Conservation (phyloP, 2,888 invertebrate species). For the Acleris sparsana region DNA sequence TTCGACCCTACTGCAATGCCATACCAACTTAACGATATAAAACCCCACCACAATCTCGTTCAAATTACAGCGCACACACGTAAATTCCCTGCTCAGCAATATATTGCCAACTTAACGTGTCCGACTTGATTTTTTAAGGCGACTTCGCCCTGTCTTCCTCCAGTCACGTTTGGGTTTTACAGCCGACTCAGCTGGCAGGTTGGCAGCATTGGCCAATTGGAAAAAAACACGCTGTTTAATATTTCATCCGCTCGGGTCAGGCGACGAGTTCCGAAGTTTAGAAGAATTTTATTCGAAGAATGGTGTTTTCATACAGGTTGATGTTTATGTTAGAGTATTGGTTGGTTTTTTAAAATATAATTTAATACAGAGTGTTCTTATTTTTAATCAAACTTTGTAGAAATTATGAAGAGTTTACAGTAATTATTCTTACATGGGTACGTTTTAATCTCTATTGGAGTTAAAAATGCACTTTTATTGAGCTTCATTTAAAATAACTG, state of each 20-base stretch:
- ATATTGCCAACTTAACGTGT: conserved; percentile 37
- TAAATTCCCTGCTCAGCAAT: conserved; percentile 30
- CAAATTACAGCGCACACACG: conserved; percentile 28
- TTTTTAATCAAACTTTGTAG: too few species aligned
- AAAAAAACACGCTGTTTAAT: conserved; percentile 71
- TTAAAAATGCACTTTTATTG: too few species aligned
- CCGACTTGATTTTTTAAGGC: conserved; percentile 38
- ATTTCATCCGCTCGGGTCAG: conserved; percentile 59
- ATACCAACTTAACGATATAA: conserved; percentile 11
- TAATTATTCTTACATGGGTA: too few species aligned
- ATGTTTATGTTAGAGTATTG: too few species aligned
- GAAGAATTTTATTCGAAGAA: too few species aligned
- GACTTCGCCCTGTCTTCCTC: conserved; percentile 40
- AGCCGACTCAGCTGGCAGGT: conserved; percentile 72
- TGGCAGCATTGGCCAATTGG: conserved; percentile 61
- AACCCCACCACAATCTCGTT: conserved; percentile 29
- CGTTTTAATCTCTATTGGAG: too few species aligned
- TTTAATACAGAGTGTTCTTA: too few species aligned
- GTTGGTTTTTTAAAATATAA: too few species aligned
- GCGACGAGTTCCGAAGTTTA: conserved; percentile 12
- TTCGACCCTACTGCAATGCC: background rate
- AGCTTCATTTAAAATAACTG: too few species aligned
- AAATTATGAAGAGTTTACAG: too few species aligned
- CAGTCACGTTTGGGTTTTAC: conserved; percentile 78
- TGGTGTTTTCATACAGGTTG: too few species aligned